Evolutionary conservation across 64 coral and sea anemone species (phyloP), one percentile per base, ranked within the genome.

Genomic region (Trachythela sp.): DNA sequence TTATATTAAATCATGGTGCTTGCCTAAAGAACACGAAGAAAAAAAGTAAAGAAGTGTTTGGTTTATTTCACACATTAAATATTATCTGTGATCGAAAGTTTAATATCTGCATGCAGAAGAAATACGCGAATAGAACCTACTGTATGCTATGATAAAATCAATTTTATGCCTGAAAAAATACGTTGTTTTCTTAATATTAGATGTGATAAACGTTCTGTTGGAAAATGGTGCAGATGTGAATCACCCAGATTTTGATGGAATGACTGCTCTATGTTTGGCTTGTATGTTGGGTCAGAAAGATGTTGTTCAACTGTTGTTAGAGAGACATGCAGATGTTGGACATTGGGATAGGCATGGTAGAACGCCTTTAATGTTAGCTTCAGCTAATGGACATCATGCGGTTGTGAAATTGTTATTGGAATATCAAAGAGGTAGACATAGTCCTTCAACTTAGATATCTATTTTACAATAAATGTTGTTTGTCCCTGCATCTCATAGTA

Each of bases 291-390:
- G 96, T 8, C 94, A 99, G 51, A 76, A 85, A 51, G 83, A 77
- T 91, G 87, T 99, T 43, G 91, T 94, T 20, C 91, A 95, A 39
- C 83, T 94, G 31, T 89, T 99, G 33, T 85, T 99, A 38, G 89
- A 93, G 14, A 88, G 83, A 30, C 86, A 92, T 58, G 93, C 96
- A 24, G 96, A 99, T 49, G 83, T 56, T 13, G 91, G 93, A 9
- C 96, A 99, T 59, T 99, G 96, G 96, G 96, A 99, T 42, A 91
- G 96, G 49, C 92, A 99, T 92, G 93, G 96, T 36, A 86, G 93
- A 38, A 99, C 96, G 75, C 96, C 96, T n/a, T 40, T 99, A 14
- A 95, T 99, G 92, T 89, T 94, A 17, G 96, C 96, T 0, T 94
- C 96, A 11, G 94, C 96, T 72, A 92, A 90, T 93, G 96, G 96